These are phyloP conservation scores for Dicerorhinus sumatrensis DNA, from an alignment of 2,113 vertebrate genomes.

Conservation along the genomic window DNA sequence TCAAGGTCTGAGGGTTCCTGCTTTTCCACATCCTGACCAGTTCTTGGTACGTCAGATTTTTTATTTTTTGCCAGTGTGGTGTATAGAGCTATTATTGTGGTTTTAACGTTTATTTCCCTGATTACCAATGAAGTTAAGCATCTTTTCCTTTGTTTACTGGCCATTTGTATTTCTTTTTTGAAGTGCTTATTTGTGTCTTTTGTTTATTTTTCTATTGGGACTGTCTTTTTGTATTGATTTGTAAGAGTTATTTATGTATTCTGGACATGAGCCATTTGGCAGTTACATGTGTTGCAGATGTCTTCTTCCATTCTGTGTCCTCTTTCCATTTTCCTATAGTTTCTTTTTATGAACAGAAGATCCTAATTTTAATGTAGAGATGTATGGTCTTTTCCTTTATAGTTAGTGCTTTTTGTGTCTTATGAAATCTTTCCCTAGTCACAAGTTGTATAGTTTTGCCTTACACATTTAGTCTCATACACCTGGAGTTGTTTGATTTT, in stretches of 20 bases:
- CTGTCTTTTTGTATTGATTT: not conserved
- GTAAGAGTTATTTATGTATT: not conserved
- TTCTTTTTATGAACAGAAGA: constrained; percentile 6
- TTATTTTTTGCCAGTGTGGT: not conserved
- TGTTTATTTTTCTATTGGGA: not conserved
- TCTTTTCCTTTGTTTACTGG: not conserved
- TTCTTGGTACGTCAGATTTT: not conserved
- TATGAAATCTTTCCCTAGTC: not conserved
- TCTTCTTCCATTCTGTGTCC: not conserved
- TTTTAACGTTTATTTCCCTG: not conserved
- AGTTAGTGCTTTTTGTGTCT: not conserved
- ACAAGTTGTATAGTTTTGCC: not conserved
- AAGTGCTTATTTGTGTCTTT: not conserved
- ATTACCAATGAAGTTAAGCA: constrained; percentile 19
- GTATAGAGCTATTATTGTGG: not conserved
- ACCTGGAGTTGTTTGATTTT: not conserved
- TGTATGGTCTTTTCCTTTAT: not conserved
- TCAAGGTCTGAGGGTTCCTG: not conserved
- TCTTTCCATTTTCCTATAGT: constrained; percentile 5
- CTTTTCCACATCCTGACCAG: not conserved
- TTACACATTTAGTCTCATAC: constrained; percentile 2
- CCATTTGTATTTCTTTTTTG: not conserved
- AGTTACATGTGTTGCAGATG: not conserved
- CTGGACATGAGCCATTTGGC: not conserved
- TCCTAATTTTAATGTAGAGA: constrained; percentile 19